Percentiles rank a stretch among this genome's conserved stretches.
Conservation (phyloP, 1,140 invertebrate genomes). For the Goniozus legneri region DNA sequence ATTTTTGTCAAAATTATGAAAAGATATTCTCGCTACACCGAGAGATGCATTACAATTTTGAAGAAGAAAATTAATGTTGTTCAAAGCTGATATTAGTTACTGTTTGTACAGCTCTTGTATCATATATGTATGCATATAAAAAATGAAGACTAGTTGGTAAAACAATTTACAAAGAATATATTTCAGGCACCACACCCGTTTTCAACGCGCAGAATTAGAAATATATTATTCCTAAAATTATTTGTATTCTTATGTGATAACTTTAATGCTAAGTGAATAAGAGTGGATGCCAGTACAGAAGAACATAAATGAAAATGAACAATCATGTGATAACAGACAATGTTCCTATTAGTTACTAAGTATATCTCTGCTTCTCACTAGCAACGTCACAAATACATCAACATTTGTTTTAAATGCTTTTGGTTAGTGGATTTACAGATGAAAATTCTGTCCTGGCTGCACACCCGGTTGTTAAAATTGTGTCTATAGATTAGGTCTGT, state of each 20-base stretch:
- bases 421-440: slow-evolving; percentile 32
- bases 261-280: slow-evolving; percentile 23
- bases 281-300: slow-evolving; percentile 19
- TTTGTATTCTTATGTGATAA: slow-evolving; percentile 20
- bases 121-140: slow-evolving; percentile 21
- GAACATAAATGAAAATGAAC: slow-evolving; percentile 5
- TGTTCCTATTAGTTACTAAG: no score
- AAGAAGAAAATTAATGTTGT: slow-evolving; percentile 33
- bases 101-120: background rate
- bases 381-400: no score
- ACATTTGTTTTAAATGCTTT: slow-evolving; percentile 13
- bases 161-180: background rate
- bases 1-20: slow-evolving; percentile 10
- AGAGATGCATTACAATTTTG: slow-evolving; percentile 21
- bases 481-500: slow-evolving; percentile 45
- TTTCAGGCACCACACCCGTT: slow-evolving; percentile 23
- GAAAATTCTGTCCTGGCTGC: slow-evolving; percentile 42
- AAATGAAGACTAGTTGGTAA: slow-evolving; percentile 17
- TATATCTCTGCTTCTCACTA: no score
- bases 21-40: no score
- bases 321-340: no score
- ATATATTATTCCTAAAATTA: slow-evolving; percentile 34
- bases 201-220: slow-evolving; percentile 20
- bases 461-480: slow-evolving; percentile 42
- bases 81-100: background rate